Evolutionary conservation across 2,888 invertebrate genomes (phyloP).

Genomic region (Exephanes ischioxanthus): DNA sequence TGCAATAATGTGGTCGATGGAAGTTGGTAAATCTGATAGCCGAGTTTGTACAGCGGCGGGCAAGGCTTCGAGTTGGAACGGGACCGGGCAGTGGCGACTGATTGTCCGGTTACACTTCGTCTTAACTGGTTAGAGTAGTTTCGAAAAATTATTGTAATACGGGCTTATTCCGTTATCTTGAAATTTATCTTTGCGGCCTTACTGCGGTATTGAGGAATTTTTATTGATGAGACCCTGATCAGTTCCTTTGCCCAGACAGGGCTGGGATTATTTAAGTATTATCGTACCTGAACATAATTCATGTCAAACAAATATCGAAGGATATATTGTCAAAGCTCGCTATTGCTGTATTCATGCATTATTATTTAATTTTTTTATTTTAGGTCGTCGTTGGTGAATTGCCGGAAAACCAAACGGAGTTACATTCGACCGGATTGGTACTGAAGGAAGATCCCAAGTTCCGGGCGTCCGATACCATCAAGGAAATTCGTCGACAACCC

Average conservation of each 20-base stretch:
- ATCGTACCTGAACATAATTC: background rate
- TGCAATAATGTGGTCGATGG: constrained; percentile 34
- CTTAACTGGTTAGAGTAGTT: constrained; percentile 40
- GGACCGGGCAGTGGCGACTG: constrained; percentile 44
- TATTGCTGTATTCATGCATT: background rate
- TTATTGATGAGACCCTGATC: background rate
- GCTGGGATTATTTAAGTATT: background rate
- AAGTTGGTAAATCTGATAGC: constrained; percentile 61
- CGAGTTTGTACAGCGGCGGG: constrained; percentile 41
- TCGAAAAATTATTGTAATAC: constrained; percentile 22
- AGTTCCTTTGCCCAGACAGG: background rate
- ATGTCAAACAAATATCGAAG: too few species aligned
- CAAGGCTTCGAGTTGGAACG: background rate
- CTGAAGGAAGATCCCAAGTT: background rate
- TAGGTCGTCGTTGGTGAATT: background rate
- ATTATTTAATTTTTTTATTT: background rate
- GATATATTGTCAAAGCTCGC: background rate
- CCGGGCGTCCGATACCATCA: background rate
- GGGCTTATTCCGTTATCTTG: background rate
- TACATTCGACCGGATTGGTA: background rate
- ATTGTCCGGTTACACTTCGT: constrained; percentile 45
- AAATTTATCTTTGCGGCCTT: background rate
- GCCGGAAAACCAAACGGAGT: background rate
- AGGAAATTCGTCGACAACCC: background rate
- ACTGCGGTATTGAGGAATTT: background rate